Evolutionary conservation across 1,140 invertebrate genomes (phyloP), one percentile per base, ranked within the genome.

Genomic region (Hyphantria cunea): DNA sequence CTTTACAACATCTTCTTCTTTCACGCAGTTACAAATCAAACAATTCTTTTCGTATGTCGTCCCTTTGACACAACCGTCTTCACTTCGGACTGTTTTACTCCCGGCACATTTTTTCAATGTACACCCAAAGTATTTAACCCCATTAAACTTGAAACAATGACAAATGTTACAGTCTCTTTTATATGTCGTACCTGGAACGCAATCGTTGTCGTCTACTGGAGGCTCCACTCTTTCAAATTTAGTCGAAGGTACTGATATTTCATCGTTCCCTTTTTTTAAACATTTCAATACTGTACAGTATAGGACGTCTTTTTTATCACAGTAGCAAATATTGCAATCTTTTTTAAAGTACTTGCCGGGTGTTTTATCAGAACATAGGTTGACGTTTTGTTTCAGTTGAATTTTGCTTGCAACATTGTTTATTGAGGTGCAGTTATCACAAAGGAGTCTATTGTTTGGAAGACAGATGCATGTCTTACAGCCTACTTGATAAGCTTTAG

Each of bases 261-360:
- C 6, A 17, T 14, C 14, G n/a, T 68, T 25, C 17, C 17, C 17
- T 12, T 59, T 15, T 41, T 58, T 37, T 5, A 80, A 17, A 49
- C 84, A 87, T 52, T 75, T 74, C 12, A 68, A 78, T 0, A 63
- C 34, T 0, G 80, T 76, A 55, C 85, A 84, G 48, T 66, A 73
- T 33, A 82, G 65, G 7, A 66, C 54, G 3, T 49, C 62, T 5
- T 66, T 61, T 25, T 59, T 52, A 32, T 78, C 68, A 25, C 86
- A 89, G 31, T 72, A 60, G 33, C 84, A 89, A 1, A 66, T 49
- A 55, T 87, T 89, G 49, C 86, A 89, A 8, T 70, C 68, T 10
- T 66, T 49, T 32, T 70, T 64, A 15, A 86, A 83, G 5, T 73
- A 37, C 12, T 66, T 48, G 1, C 55, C 55, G 7, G 54, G 12